Base-by-base conservation (phyloP, 2,113 vertebrate species). In the Pavo muticus region DNA sequence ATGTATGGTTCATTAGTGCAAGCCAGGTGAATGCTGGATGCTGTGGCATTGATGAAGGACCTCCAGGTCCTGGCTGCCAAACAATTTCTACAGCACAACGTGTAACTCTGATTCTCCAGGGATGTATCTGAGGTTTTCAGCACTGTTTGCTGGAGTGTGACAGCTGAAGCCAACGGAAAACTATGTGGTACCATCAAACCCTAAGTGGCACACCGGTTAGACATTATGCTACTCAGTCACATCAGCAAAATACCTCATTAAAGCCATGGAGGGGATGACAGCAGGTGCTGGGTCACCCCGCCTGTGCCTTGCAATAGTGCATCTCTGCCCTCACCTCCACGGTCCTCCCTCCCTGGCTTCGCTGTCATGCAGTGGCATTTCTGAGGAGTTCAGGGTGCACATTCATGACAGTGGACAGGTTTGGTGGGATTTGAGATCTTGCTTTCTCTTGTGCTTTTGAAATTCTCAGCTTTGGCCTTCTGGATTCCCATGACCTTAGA, bases 11-110 rank as follows among this genome's bases (percentile, higher is more conserved):
- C 2, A 3, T 10, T 56, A 30, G 15, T 56, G 29, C 25, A 27
- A 52, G 50, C 50, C 50, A 52, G 50, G 50, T 52, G 50, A 52
- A 15, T 1, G 1, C 52, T 35, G 11, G 42, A 5, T 39, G 63
- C 25, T 57, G 57, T 57, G 63, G 35, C 16, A 23, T 16, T 40
- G 45, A 60, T 29, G 57, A 77, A 37, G 30, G 45, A 60, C 63
- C n/a, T 70, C 27, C 35, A 74, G 30, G 16, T 70, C 37, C 59
- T 57, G 40, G 24, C 27, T 59, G 54, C 60, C 48, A 8, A 39
- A 30, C 21, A 27, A 10, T n/a, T 57, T 23, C 47, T 13, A 0
- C 61, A 70, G 44, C 24, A 10, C 45, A 25, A 29, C 0, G 0
- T 11, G 4, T 29, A 57, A 67, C 32, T 54, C 1, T 1, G 6